Percentiles rank a stretch among this genome's conserved stretches.
phyloP scores from a whole-genome alignment of 2,113 vertebrate species.

The Halichoeres trimaculatus region DNA sequence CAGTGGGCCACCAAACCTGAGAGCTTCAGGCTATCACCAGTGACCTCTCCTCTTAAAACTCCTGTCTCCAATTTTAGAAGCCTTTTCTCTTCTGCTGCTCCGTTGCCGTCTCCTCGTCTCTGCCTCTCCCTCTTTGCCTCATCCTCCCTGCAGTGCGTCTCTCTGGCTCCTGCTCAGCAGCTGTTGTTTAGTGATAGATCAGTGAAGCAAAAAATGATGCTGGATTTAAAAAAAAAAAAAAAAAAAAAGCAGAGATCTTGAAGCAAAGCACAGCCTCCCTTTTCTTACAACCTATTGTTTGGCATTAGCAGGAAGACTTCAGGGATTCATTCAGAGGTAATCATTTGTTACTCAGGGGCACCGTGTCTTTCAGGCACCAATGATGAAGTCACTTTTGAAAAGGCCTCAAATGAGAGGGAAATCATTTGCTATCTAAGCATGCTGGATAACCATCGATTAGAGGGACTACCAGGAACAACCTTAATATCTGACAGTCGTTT shows the following conservation, averaged over 20 bases:
- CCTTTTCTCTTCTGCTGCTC: constrained; percentile 42
- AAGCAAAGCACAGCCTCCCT: constrained; percentile 72
- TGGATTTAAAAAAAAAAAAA: constrained; percentile 86
- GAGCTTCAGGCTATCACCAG: constrained; percentile 82
- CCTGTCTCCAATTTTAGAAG: constrained; percentile 69
- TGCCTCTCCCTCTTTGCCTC: constrained; percentile 59
- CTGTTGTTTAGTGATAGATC: constrained; percentile 93
- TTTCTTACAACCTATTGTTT: constrained; percentile 86
- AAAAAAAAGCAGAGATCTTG: constrained; percentile 80
- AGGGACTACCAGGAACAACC: constrained; percentile 58
- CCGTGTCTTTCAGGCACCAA: constrained; percentile 83
- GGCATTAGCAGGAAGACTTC: constrained; percentile 80
- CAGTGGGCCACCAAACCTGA: constrained; percentile 74
- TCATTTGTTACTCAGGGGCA: constrained; percentile 87
- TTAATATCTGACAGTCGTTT: constrained; percentile 65
- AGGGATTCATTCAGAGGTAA: constrained; percentile 89
- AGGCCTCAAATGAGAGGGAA: constrained; percentile 84
- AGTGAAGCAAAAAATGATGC: constrained; percentile 95
- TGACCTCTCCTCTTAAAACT: constrained; percentile 80
- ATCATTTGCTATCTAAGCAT: constrained; percentile 77
- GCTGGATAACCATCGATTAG: constrained; percentile 74
- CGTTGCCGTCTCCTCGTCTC: constrained; percentile 54
- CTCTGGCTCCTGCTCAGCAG: constrained; percentile 83
- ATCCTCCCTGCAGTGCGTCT: constrained; percentile 73
- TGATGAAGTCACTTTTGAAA: constrained; percentile 90